Evolutionary conservation across 2,888 invertebrate species (phyloP), one percentile per base, ranked within the genome.

Genomic region (Anarsia innoxiella): DNA sequence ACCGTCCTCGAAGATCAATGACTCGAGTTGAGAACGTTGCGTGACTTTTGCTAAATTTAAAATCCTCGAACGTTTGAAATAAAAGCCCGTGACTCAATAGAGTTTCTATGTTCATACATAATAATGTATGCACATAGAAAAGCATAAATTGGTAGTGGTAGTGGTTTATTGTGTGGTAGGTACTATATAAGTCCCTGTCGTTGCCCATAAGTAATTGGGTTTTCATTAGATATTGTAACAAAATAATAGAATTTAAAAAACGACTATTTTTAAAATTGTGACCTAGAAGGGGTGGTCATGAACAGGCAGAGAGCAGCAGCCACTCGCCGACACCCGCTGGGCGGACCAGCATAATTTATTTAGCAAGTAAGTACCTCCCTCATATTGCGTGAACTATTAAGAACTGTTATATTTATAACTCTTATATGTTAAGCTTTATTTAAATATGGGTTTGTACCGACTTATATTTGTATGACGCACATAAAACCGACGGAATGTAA

Each of bases 321-420:
- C 33, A 10, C 29, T 11, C 10, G 11, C 31, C 27, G 12, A 35
- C 34, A 14, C 37, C 37, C 41, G 27, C 12, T 36, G 39, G 42
- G 42, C 23, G 39, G 34, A 31, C 34, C 37, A 31, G 39, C 28
- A 39, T 37, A 39, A 42, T 42, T 39, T 42, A 42, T 42, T 42
- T 42, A 42, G 34, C 37, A 9, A 41, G 37, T 35, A 35, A n/a
- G n/a, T n/a, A n/a, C n/a, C n/a, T n/a, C n/a, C 41, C 37, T 34
- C 28, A 11, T 36, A 35, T 41, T 41, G 37, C 41, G 37, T 39
- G 42, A 35, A 48, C 41, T 37, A 45, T 39, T 43, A 43, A 43
- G 34, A 40, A 39, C 25, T 42, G 38, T 36, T 37, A 39, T 38
- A 42, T 39, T 40, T 40, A 37, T 30, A 40, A 36, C 36, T 28